Percentiles rank a stretch among this genome's conserved stretches.
Conservation (phyloP, 2,888 invertebrate genomes). For the Ctenicera cuprea region DNA sequence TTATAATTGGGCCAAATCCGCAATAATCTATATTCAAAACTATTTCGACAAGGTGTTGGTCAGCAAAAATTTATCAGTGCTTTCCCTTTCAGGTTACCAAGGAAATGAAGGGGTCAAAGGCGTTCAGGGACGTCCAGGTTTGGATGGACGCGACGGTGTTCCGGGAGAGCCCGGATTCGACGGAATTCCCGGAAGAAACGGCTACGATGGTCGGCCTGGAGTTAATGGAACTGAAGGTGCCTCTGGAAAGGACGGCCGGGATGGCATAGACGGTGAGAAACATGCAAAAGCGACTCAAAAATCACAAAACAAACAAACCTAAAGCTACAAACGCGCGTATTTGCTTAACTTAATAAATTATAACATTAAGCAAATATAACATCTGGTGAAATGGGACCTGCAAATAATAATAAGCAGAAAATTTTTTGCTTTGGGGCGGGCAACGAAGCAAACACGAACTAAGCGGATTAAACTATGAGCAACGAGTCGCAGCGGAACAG, state of each 20-base stretch:
- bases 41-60: too few species aligned
- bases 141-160: slow-evolving; percentile 92
- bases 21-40: too few species aligned
- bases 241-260: slow-evolving; percentile 80
- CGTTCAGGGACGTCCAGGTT: slow-evolving; percentile 81
- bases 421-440: slow-evolving; percentile 12
- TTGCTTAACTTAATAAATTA: slow-evolving; percentile 25
- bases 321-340: neutral
- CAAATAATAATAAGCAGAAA: slow-evolving; percentile 19
- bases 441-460: slow-evolving; percentile 29
- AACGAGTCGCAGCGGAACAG: slow-evolving; percentile 30
- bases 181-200: slow-evolving; percentile 90
- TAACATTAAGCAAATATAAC: slow-evolving; percentile 22
- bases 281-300: neutral
- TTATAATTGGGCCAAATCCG: too few species aligned
- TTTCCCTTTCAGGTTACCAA: slow-evolving; percentile 50
- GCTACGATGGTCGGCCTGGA: slow-evolving; percentile 84
- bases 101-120: slow-evolving; percentile 75
- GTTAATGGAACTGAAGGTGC: slow-evolving; percentile 84
- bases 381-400: slow-evolving; percentile 22
- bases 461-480: slow-evolving; percentile 26
- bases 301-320: neutral
- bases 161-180: slow-evolving; percentile 94
- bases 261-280: slow-evolving; percentile 80
- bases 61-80: too few species aligned